Evolutionary conservation across 2,888 invertebrate genomes (phyloP), one percentile per base, ranked within the genome.

Genomic region (Nephrocerus scutellatus): DNA sequence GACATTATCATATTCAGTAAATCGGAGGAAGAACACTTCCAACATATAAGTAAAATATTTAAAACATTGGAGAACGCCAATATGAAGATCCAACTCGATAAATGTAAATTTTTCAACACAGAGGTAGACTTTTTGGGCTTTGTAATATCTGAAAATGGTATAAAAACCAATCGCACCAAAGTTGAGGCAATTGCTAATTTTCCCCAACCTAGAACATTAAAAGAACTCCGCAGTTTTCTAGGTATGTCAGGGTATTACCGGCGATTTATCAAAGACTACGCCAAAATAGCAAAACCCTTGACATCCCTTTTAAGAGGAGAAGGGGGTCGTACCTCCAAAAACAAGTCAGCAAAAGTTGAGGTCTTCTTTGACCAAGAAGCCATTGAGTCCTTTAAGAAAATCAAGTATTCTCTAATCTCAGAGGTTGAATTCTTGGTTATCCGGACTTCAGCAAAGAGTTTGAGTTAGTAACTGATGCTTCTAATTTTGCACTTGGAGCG

Each of bases 391-490:
- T 33, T 43, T 21, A 25, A 36, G 10, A 43, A 33, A 19, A 16
- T 47, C 6, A 41, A 35, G 34, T 34, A 37, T 20, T 30, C 42
- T 21, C 37, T 39, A 16, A 26, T 34, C 15, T 41, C 38, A 22
- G 39, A 15, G 34, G 41, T 19, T 15, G 30, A 12, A 21, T 39
- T 20, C 36, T 44, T 21, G 22, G 21, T 14, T 38, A 41, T 23
- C 36, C 43, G 4, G 30, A 41, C 21, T 43, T 43, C 25, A 30
- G 32, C 19, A 36, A 41, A 32, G 15, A 28, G 10, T 41, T 41
- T 20, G 29, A 45, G n/a, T 24, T 43, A 22, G 55, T 55, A 7
- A 57, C 57, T 3, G 58, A 61, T 36, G 57, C 58, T 1, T 48
- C 49, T 8, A 42, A 54, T 22, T 47, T 25, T n/a, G 58, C 56